Base-by-base conservation (phyloP, 2,888 invertebrate genomes). In the Luperina nickerlii region DNA sequence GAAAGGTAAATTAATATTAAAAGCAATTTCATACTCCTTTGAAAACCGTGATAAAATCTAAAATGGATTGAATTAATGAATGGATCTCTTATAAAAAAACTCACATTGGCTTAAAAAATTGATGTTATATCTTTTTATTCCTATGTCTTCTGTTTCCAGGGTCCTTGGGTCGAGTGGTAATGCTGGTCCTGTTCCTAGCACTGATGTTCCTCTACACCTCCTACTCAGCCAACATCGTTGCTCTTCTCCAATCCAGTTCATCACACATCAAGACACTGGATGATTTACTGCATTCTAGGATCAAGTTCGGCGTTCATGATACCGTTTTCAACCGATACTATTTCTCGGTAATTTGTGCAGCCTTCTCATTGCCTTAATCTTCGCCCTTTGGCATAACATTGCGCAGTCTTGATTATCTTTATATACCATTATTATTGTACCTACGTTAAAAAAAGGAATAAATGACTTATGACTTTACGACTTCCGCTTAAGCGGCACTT, bases 191-290 rank as follows among this genome's bases (percentile, higher is more conserved):
- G 0, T 97, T 98, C 86, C 91, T 98, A 13, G 96, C 98, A 0
- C 94, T 98, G 7, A 97, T 98, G 95, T 98, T 98, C 88, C 94
- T 98, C 0, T 98, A 98, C 91, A 98, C 98, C 0, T 98, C 98
- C 0, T 98, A 98, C 90, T 97, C 98, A 0, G 98, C 98, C 0
- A 98, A 98, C 89, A 98, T 98, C 70, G 98, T 98, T 0, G 98
- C 98, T 1, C 93, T 98, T 1, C 95, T 98, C 0, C 98, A 98
- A 91, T 98, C 98, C 0, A 98, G 98, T 48, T 98, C 98, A 0
- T 97, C 97, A 2, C 97, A 97, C 86, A 98, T 98, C 78, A 97
- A 97, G 87, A 97, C 97, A 0, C 91, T 98, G 18, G 95, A 97
- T 2, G 98, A 98, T 91, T 94, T 98, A 45, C 93, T 98, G 6